These are phyloP conservation scores for Orussus abietinus DNA, from an alignment of 1,140 invertebrate genomes.

Conservation along the genomic window DNA sequence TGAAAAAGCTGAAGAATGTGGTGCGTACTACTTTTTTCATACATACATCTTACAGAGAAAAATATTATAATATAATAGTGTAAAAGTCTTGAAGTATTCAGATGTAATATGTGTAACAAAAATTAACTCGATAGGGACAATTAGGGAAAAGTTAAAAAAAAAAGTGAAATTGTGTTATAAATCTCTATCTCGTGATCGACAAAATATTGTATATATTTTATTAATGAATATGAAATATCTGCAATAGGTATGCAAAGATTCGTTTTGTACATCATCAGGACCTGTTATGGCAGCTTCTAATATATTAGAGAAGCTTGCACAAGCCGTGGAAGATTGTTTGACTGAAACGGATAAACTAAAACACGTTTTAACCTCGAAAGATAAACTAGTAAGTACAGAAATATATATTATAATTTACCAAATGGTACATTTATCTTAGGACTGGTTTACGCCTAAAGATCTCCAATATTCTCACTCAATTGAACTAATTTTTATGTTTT, in stretches of 20 bases:
- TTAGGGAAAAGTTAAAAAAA: too few relatives aligned
- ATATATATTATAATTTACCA: conserved; percentile 10
- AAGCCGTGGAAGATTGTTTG: conserved; percentile 30
- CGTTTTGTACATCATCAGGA: conserved; percentile 19
- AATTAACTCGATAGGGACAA: too few relatives aligned
- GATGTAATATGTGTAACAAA: too few relatives aligned
- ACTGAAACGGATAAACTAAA: conserved; percentile 39
- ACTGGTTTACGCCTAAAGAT: not conserved
- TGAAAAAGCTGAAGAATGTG: conserved; percentile 35
- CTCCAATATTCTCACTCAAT: too few relatives aligned
- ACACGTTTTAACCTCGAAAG: conserved; percentile 35
- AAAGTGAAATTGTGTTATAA: too few relatives aligned
- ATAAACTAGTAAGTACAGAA: conserved; percentile 40
- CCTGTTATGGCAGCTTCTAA: conserved; percentile 27
- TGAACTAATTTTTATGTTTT: not conserved
- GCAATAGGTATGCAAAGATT: conserved; percentile 29
- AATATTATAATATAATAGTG: not conserved
- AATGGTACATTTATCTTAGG: conserved; percentile 1
- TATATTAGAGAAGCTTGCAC: conserved; percentile 29
- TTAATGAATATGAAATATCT: conserved; percentile 9
- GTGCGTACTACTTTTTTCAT: not conserved
- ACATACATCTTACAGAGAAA: not conserved
- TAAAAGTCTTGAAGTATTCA: too few relatives aligned
- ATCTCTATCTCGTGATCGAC: not conserved
- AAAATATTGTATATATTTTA: not conserved